Evolutionary conservation across 2,113 vertebrate genomes (phyloP).

Genomic region (Esox niger): DNA sequence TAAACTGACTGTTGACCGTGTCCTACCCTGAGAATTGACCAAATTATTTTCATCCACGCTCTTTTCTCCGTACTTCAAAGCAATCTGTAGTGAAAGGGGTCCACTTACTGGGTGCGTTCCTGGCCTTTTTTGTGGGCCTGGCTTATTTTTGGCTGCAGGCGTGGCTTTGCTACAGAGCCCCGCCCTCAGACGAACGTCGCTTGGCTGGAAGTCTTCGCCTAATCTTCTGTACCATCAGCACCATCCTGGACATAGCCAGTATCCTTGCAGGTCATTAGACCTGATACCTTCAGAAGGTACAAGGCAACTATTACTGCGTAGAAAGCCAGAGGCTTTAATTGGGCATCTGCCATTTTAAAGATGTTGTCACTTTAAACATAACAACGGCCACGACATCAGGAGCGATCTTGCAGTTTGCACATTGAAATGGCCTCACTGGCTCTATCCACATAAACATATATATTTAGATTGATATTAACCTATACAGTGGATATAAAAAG

Average conservation of each 20-base stretch:
- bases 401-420: too few relatives aligned
- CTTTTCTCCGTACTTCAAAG: conserved; percentile 49
- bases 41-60: not conserved
- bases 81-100: conserved; percentile 53
- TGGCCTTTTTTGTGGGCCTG: conserved; percentile 73
- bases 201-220: not conserved
- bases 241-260: conserved; percentile 60
- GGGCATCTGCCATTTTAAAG: too few relatives aligned
- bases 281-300: too few relatives aligned
- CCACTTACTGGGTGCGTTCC: conserved; percentile 73
- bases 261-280: conserved; percentile 75
- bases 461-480: too few relatives aligned
- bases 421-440: too few relatives aligned
- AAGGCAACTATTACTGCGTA: too few relatives aligned
- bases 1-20: too few relatives aligned
- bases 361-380: too few relatives aligned
- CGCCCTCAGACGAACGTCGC: not conserved
- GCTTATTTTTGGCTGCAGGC: conserved; percentile 83
- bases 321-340: too few relatives aligned
- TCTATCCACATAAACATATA: too few relatives aligned
- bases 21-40: not conserved
- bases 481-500: too few relatives aligned
- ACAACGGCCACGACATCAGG: too few relatives aligned
- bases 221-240: not conserved
- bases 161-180: conserved; percentile 55